Evolutionary conservation across 2,797 vertebrate species (phyloP).

Genomic region (Amblyopsis hoosieri): DNA sequence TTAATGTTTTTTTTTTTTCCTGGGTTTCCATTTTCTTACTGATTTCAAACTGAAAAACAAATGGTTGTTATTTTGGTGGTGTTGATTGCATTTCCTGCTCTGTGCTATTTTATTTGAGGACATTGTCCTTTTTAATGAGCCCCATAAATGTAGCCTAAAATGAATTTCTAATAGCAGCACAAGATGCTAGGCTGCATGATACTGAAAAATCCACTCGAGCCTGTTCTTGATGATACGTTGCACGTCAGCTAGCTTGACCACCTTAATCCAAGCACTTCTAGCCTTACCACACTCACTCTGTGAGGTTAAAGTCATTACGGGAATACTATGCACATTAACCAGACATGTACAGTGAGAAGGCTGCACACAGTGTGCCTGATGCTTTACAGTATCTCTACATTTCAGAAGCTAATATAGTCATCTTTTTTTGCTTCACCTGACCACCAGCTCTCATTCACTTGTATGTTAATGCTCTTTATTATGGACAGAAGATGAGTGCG

Average conservation of each 20-base stretch:
- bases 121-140: constrained; percentile 60
- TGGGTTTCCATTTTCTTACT: constrained; percentile 56
- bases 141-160: constrained; percentile 69
- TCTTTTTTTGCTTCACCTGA: constrained; percentile 34
- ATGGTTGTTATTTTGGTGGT: constrained; percentile 47
- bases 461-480: constrained; percentile 35
- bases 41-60: constrained; percentile 66
- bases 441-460: constrained; percentile 43
- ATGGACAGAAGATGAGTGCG: constrained; percentile 15
- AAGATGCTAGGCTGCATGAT: constrained; percentile 10
- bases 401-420: constrained; percentile 31
- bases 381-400: constrained; percentile 18
- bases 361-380: constrained; percentile 31
- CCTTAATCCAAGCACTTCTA: constrained; percentile 56
- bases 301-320: constrained; percentile 22
- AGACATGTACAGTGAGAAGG: constrained; percentile 14
- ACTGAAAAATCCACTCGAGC: constrained; percentile 1
- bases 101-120: constrained; percentile 62
- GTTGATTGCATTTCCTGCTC: constrained; percentile 23
- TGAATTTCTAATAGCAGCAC: constrained; percentile 38
- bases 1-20: constrained; percentile 45
- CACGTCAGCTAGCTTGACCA: constrained; percentile 31
- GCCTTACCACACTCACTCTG: constrained; percentile 36
- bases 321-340: constrained; percentile 61
- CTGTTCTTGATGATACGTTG: constrained; percentile 6